phyloP scores from a whole-genome alignment of 1,140 invertebrate genomes.

The Xylocopa sonorina region DNA sequence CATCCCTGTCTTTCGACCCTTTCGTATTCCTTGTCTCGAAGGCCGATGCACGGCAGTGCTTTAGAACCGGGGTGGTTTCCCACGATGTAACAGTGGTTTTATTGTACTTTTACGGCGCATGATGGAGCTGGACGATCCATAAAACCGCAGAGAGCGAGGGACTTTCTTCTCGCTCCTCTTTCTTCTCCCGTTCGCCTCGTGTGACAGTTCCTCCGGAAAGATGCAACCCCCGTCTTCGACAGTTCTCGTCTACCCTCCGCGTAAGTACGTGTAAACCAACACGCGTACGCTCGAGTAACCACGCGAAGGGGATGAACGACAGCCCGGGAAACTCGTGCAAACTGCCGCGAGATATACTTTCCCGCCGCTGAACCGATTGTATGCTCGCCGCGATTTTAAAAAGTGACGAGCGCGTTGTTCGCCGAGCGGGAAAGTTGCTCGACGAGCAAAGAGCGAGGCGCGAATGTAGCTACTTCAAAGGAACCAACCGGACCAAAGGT shows the following conservation, averaged over 20 bases:
- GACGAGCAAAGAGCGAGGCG: neutral
- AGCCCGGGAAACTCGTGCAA: slow-evolving; percentile 20
- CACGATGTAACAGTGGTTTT: slow-evolving; percentile 77
- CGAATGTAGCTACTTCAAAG: neutral
- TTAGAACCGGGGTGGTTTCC: slow-evolving; percentile 66
- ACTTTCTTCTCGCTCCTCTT: slow-evolving; percentile 44
- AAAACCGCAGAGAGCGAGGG: slow-evolving; percentile 72
- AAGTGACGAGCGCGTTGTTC: neutral
- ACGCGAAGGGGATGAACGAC: slow-evolving; percentile 4
- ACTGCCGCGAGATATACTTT: slow-evolving; percentile 28
- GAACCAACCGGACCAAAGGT: neutral
- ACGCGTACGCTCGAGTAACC: neutral
- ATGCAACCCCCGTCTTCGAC: slow-evolving; percentile 56
- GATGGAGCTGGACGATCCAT: slow-evolving; percentile 79
- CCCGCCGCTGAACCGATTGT: slow-evolving; percentile 5
- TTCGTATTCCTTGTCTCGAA: slow-evolving; percentile 53
- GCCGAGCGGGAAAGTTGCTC: neutral
- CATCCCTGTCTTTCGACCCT: neutral
- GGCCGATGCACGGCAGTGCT: slow-evolving; percentile 69
- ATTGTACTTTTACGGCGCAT: slow-evolving; percentile 79
- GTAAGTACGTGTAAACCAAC: slow-evolving; percentile 40
- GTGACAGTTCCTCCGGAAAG: slow-evolving; percentile 39
- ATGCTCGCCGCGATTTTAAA: slow-evolving; percentile 6
- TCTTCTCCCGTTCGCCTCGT: neutral
- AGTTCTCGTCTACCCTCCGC: slow-evolving; percentile 55